These are phyloP conservation scores for Nannobrachium achirus DNA, from an alignment of 2,113 vertebrate species.

Conservation along the genomic window DNA sequence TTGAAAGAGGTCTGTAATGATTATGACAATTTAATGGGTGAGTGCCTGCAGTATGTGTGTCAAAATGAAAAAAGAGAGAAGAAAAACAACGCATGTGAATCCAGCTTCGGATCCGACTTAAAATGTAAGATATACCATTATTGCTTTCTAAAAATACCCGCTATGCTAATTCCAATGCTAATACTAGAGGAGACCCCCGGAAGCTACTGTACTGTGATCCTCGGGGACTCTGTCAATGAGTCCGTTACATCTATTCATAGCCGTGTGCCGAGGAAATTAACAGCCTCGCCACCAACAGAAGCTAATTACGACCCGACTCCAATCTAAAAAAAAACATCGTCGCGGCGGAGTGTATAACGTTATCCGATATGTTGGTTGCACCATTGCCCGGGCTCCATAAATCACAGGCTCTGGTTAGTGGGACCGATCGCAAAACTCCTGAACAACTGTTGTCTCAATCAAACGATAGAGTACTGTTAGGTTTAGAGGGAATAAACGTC, in stretches of 20 bases:
- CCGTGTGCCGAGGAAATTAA: conserved; percentile 28
- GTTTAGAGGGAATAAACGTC: too few species aligned
- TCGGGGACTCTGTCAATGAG: conserved; percentile 28
- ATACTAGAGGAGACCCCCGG: conserved; percentile 10
- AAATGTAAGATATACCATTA: conserved; percentile 41
- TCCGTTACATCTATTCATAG: conserved; percentile 44
- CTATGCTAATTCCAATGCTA: conserved; percentile 44
- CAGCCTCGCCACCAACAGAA: conserved; percentile 9
- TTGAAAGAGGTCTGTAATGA: conserved; percentile 48
- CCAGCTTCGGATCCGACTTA: conserved; percentile 12
- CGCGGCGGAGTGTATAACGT: background rate
- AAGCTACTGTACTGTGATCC: conserved; percentile 53
- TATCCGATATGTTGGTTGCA: background rate
- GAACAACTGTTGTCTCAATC: too few species aligned
- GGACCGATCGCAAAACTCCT: too few species aligned
- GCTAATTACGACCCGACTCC: conserved; percentile 5
- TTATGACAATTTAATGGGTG: conserved; percentile 37
- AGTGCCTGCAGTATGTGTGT: conserved; percentile 20
- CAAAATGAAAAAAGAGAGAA: too few species aligned
- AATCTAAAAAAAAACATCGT: conserved; percentile 4
- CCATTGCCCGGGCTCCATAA: background rate
- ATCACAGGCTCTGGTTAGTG: too few species aligned
- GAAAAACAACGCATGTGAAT: conserved; percentile 28
- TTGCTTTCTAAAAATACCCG: conserved; percentile 49
- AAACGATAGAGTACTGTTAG: too few species aligned